A percentile compares a stretch with the other conserved stretches of the same genome.
Evolutionary conservation across 1,140 invertebrate genomes (phyloP).

Genomic region (Chironomus tepperi): DNA sequence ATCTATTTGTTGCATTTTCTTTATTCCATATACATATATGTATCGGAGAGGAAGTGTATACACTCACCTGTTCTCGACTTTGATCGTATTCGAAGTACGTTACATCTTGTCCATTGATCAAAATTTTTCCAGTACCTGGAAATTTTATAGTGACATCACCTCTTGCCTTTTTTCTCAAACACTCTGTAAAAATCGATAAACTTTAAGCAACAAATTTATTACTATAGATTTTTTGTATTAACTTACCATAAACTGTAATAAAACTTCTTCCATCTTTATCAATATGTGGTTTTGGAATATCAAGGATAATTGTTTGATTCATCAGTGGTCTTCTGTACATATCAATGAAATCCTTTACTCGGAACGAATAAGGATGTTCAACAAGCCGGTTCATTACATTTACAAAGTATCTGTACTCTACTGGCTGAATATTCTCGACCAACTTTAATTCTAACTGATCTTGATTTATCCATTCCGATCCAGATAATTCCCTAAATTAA

Average conservation of each 20-base stretch:
- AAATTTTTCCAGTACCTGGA: constrained; percentile 73
- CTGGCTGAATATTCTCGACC: constrained; percentile 62
- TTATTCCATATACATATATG: constrained; percentile 25
- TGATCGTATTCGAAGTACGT: constrained; percentile 61
- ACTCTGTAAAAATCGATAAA: constrained; percentile 45
- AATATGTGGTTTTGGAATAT: constrained; percentile 53
- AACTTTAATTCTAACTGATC: constrained; percentile 54
- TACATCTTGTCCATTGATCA: constrained; percentile 72
- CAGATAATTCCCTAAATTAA: constrained; percentile 42
- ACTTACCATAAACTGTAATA: constrained; percentile 54
- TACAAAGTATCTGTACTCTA: constrained; percentile 66
- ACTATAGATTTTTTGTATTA: too few species aligned
- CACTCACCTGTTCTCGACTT: constrained; percentile 63
- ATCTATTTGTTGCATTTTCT: constrained; percentile 1
- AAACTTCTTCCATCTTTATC: constrained; percentile 58
- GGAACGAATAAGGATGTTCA: constrained; percentile 60
- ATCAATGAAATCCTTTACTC: constrained; percentile 59
- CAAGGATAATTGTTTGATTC: constrained; percentile 43
- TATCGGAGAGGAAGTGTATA: too few species aligned
- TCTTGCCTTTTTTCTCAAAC: constrained; percentile 57
- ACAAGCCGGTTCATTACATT: constrained; percentile 60
- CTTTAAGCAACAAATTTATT: constrained; percentile 26
- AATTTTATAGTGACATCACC: constrained; percentile 56
- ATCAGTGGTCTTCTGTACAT: constrained; percentile 52
- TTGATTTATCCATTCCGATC: constrained; percentile 60